A percentile compares a stretch with the other conserved stretches of the same genome.
phyloP scores from a whole-genome alignment of 1,140 invertebrate species.

The Pemphigus obesinymphae region DNA sequence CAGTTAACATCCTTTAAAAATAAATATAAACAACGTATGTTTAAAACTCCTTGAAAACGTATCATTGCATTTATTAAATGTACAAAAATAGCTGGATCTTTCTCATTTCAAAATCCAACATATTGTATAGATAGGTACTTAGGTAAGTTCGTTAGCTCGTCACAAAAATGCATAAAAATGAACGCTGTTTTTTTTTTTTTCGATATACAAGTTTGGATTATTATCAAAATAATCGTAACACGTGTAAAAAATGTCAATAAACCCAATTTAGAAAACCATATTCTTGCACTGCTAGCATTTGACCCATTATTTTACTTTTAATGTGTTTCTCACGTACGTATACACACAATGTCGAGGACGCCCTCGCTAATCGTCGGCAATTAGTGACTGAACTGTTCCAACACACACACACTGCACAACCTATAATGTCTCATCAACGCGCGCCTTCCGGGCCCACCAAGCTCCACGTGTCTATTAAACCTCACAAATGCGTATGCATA shows the following conservation, averaged over 20 bases:
- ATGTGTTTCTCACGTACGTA: conserved; percentile 16
- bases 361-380: conserved; percentile 14
- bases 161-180: no score
- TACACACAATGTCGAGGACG: conserved; percentile 5
- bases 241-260: background rate
- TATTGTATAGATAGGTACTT: no score
- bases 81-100: no score
- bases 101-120: no score
- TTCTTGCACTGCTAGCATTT: background rate
- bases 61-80: no score
- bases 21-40: no score
- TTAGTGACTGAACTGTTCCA: conserved; percentile 13
- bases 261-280: background rate
- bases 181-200: no score
- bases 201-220: no score
- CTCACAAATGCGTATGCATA: background rate
- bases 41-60: no score
- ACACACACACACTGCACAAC: background rate
- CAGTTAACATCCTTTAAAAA: no score
- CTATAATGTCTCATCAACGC: background rate
- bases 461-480: background rate
- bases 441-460: background rate
- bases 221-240: no score
- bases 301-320: background rate
- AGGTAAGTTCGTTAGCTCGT: no score